phyloP scores from a whole-genome alignment of 2,888 invertebrate genomes.

The Crematogaster levior region DNA sequence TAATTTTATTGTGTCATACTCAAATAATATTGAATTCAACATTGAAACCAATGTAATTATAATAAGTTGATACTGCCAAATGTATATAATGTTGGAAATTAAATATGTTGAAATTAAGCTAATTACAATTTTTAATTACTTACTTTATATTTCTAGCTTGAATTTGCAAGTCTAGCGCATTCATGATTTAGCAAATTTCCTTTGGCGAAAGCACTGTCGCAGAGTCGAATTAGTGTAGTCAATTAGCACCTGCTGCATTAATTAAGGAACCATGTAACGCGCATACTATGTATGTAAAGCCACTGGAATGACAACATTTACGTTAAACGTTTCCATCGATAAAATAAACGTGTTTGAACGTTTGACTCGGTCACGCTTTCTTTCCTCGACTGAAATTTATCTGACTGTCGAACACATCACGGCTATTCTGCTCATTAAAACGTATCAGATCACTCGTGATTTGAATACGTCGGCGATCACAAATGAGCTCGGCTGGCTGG shows the following conservation, averaged over 20 bases:
- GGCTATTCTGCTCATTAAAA: constrained; percentile 32
- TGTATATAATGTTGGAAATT: background rate
- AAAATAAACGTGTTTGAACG: constrained; percentile 62
- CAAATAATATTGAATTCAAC: background rate
- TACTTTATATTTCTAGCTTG: background rate
- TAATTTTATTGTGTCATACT: background rate
- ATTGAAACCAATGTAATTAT: background rate
- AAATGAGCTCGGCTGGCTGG: background rate
- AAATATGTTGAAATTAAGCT: background rate
- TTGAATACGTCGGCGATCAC: constrained; percentile 30
- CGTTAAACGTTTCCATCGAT: constrained; percentile 43
- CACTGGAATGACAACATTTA: constrained; percentile 29
- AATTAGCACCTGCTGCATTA: constrained; percentile 38
- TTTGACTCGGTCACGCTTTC: background rate
- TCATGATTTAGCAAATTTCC: constrained; percentile 8
- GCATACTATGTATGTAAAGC: background rate
- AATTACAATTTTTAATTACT: background rate
- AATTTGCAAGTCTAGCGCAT: background rate
- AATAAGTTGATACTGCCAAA: background rate
- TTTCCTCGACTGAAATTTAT: constrained; percentile 12
- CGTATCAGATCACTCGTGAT: constrained; percentile 21
- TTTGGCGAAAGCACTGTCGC: background rate
- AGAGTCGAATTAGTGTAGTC: background rate
- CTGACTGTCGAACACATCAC: background rate
- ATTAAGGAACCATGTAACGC: constrained; percentile 20